These are phyloP conservation scores for Nomada hirtipes DNA, from an alignment of 2,888 invertebrate species.

Conservation along the genomic window DNA sequence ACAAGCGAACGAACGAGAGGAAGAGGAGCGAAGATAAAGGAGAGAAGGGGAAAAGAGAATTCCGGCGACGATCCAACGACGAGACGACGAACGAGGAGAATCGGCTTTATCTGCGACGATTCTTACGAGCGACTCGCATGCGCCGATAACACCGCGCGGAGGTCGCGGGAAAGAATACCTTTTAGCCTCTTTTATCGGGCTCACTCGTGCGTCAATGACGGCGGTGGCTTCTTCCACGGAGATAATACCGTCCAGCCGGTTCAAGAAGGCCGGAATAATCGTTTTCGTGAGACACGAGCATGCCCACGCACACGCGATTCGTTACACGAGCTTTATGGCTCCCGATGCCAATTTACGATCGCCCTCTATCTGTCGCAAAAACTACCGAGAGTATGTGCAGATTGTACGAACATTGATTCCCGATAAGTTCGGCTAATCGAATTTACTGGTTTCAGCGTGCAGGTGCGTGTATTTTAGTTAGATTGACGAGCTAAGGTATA, in stretches of 20 bases:
- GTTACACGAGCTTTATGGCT: slow-evolving; percentile 42
- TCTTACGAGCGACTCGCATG: slow-evolving; percentile 57
- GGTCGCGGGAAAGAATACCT: slow-evolving; percentile 62
- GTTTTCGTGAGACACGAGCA: slow-evolving; percentile 48
- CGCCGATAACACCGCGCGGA: slow-evolving; percentile 55
- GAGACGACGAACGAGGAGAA: slow-evolving; percentile 38
- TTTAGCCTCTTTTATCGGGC: slow-evolving; percentile 59
- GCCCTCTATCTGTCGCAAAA: background rate
- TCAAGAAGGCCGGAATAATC: slow-evolving; percentile 61
- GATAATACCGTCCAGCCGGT: slow-evolving; percentile 55
- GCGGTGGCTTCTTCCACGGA: slow-evolving; percentile 63
- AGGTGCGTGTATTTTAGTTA: no score
- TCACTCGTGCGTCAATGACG: slow-evolving; percentile 54
- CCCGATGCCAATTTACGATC: slow-evolving; percentile 22
- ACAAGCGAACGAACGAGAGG: background rate
- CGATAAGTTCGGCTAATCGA: background rate
- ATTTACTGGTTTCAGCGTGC: background rate
- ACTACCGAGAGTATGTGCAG: background rate
- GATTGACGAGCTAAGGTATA: no score
- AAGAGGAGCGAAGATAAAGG: slow-evolving; percentile 31
- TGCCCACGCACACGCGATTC: slow-evolving; percentile 43
- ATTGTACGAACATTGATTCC: background rate
- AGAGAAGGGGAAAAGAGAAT: slow-evolving; percentile 9
- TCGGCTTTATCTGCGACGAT: slow-evolving; percentile 51
- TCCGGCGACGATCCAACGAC: slow-evolving; percentile 19